A percentile compares a stretch with the other conserved stretches of the same genome.
phyloP scores from a whole-genome alignment of 2,888 invertebrate species.

The Sesia apiformis region DNA sequence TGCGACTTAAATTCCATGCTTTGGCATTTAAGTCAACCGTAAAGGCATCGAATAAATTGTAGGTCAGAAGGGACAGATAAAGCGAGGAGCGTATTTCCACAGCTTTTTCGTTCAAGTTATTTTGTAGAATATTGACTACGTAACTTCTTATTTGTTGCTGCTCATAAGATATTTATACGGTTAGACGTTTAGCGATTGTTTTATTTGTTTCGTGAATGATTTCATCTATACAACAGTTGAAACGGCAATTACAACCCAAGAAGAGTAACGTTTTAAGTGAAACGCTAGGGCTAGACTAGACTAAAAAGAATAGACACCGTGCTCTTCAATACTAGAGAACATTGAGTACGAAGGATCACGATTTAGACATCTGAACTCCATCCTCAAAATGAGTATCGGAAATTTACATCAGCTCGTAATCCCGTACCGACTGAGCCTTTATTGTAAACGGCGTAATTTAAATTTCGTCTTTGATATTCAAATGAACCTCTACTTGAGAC shows the following conservation, averaged over 20 bases:
- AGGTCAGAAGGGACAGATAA: constrained; percentile 72
- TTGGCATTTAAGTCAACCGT: constrained; percentile 70
- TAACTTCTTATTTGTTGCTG: constrained; percentile 24
- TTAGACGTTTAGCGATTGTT: not conserved
- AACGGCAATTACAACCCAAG: too few species aligned
- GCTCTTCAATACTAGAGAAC: not conserved
- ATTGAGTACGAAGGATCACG: constrained; percentile 28
- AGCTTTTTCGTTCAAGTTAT: constrained; percentile 52
- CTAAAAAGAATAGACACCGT: not conserved
- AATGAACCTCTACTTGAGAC: constrained; percentile 73
- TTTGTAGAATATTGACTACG: constrained; percentile 49
- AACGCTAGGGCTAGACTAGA: too few species aligned
- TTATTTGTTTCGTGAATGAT: too few species aligned
- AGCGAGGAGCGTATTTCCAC: constrained; percentile 47
- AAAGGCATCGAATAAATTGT: constrained; percentile 71
- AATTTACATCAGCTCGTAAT: constrained; percentile 73
- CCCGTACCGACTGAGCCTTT: constrained; percentile 67
- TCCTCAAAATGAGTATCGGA: constrained; percentile 72
- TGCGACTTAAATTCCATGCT: constrained; percentile 59
- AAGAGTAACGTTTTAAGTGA: too few species aligned
- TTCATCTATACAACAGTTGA: too few species aligned
- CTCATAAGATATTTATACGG: constrained; percentile 15
- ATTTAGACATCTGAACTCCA: constrained; percentile 62
- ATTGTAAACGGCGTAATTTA: constrained; percentile 74
- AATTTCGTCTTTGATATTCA: constrained; percentile 74